Evolutionary conservation across 64 coral and sea anemone genomes (phyloP).

Genomic region (Pocillopora damicornis): DNA sequence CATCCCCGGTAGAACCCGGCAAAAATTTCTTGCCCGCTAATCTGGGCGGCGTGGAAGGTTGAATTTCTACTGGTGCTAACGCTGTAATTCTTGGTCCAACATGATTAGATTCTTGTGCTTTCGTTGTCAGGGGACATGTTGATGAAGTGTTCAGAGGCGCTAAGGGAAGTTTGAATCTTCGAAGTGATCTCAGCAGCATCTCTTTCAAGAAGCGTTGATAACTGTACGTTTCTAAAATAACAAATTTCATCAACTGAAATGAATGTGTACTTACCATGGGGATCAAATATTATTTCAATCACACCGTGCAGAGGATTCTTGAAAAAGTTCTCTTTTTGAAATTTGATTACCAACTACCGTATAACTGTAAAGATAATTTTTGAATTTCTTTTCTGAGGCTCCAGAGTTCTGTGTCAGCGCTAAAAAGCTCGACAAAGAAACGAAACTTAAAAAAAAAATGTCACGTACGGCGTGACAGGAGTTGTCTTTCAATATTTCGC

Average conservation of each 20-base stretch:
- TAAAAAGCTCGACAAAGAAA: too few species aligned
- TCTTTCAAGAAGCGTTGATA: not conserved
- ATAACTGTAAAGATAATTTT: too few species aligned
- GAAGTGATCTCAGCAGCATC: constrained; percentile 4
- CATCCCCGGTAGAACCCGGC: constrained; percentile 24
- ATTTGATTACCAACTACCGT: too few species aligned
- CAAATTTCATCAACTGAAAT: not conserved
- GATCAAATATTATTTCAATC: too few species aligned
- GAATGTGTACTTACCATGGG: not conserved
- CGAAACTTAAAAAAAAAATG: too few species aligned
- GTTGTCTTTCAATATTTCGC: too few species aligned
- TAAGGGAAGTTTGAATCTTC: not conserved
- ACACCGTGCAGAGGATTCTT: too few species aligned
- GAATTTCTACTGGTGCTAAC: not conserved
- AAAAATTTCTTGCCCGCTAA: constrained; percentile 54
- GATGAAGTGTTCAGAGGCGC: not conserved
- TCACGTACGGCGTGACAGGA: too few species aligned
- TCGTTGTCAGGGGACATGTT: not conserved
- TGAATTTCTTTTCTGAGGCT: too few species aligned
- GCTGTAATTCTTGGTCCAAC: not conserved
- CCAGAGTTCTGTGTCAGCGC: too few species aligned
- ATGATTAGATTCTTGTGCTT: not conserved
- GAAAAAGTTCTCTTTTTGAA: too few species aligned
- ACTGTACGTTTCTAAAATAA: too few species aligned
- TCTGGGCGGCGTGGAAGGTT: not conserved